Evolutionary conservation across 2,113 vertebrate genomes (phyloP).

Genomic region (Mirounga angustirostris): DNA sequence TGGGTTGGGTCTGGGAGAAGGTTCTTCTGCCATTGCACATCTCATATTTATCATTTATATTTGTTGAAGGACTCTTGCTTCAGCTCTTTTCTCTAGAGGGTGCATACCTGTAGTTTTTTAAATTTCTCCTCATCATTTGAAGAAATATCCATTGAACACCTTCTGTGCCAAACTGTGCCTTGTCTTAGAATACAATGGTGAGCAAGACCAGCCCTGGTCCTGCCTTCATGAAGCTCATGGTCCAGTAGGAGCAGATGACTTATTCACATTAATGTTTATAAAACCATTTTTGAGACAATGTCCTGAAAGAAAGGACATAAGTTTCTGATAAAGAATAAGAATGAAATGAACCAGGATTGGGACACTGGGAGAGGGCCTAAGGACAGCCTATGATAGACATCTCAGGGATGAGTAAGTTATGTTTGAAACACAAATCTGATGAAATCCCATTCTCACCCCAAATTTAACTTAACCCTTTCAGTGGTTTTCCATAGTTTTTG

Average conservation of each 20-base stretch:
- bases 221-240: background rate
- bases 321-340: background rate
- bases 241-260: background rate
- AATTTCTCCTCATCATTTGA: background rate
- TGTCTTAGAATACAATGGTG: background rate
- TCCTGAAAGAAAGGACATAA: background rate
- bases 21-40: background rate
- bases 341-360: background rate
- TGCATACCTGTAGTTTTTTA: background rate
- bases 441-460: background rate
- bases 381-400: background rate
- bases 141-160: background rate
- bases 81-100: background rate
- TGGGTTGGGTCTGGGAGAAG: too few species aligned
- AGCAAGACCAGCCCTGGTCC: background rate
- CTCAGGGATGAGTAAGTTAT: background rate
- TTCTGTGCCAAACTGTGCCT: background rate
- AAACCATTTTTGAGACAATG: background rate
- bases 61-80: background rate
- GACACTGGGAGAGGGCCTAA: background rate
- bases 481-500: background rate
- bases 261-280: background rate
- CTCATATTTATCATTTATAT: background rate
- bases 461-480: background rate
- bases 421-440: background rate